A percentile compares a stretch with the other conserved stretches of the same genome.
phyloP scores from a whole-genome alignment of 2,113 vertebrate genomes.

The Callionymus lyra region DNA sequence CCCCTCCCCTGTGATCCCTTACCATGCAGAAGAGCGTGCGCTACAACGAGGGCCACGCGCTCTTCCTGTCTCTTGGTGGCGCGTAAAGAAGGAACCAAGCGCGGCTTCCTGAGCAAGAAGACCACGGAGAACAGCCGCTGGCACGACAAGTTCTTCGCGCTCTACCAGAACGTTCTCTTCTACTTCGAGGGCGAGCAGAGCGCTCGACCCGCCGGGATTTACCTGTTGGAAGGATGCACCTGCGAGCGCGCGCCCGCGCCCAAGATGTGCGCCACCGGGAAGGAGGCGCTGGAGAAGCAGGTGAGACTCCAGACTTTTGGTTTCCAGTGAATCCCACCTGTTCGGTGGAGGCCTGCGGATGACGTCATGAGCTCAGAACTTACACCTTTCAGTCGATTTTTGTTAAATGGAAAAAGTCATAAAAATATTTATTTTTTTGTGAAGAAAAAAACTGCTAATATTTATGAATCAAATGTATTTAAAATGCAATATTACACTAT shows the following conservation, averaged over 20 bases:
- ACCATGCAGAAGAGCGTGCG: constrained; percentile 94
- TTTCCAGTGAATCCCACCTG: no score
- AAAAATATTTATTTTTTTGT: no score
- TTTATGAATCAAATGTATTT: no score
- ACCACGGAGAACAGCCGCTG: constrained; percentile 90
- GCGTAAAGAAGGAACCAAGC: constrained; percentile 90
- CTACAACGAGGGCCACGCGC: constrained; percentile 92
- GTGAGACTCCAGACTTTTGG: constrained; percentile 61
- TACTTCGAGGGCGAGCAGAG: constrained; percentile 96
- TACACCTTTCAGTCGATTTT: no score
- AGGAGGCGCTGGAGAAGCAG: constrained; percentile 89
- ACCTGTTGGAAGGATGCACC: constrained; percentile 93
- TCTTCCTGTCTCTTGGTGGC: constrained; percentile 83
- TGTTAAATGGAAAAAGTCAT: no score
- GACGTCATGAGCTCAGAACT: no score
- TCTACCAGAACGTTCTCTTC: constrained; percentile 93
- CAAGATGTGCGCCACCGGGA: constrained; percentile 71
- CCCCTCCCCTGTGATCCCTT: neutral
- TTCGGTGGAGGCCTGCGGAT: no score
- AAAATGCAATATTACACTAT: no score
- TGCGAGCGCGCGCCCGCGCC: constrained; percentile 84
- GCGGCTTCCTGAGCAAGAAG: constrained; percentile 89
- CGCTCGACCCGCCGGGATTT: constrained; percentile 85
- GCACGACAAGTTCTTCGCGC: constrained; percentile 95
- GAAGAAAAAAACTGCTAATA: no score